These are phyloP conservation scores for Apaloderma vittatum DNA, from an alignment of 2,113 vertebrate species.

Conservation along the genomic window DNA sequence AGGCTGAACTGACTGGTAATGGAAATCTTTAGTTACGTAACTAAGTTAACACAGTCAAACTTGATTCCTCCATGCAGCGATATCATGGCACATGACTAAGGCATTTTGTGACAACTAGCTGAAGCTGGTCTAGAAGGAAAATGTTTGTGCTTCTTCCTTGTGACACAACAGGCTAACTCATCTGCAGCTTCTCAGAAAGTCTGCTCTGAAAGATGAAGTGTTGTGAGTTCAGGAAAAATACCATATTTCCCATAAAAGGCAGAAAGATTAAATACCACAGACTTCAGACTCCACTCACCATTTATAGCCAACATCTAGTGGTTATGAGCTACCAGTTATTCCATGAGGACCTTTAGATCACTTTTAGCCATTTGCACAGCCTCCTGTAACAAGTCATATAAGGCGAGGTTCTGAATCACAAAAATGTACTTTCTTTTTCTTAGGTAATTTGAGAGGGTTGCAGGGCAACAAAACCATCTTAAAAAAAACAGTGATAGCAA, in stretches of 20 bases:
- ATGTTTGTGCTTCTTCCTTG: neutral
- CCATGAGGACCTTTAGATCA: neutral
- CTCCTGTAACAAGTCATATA: neutral
- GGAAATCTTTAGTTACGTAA: neutral
- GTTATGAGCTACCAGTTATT: neutral
- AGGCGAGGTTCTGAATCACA: neutral
- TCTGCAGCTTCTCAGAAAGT: neutral
- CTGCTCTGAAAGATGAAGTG: neutral
- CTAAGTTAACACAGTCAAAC: neutral
- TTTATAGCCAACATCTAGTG: neutral
- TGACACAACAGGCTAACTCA: neutral
- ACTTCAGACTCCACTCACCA: neutral
- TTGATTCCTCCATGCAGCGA: neutral
- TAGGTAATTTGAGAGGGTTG: neutral
- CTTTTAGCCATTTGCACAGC: neutral
- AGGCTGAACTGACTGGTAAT: neutral
- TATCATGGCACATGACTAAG: neutral
- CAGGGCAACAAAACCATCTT: neutral
- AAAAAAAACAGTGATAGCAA: neutral
- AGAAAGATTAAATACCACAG: neutral
- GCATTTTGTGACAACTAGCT: neutral
- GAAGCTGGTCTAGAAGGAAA: neutral
- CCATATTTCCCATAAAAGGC: neutral
- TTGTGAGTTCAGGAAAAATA: neutral
- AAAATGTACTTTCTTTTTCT: neutral